phyloP scores from a whole-genome alignment of 2,113 vertebrate genomes.

The Bostrychus sinensis region DNA sequence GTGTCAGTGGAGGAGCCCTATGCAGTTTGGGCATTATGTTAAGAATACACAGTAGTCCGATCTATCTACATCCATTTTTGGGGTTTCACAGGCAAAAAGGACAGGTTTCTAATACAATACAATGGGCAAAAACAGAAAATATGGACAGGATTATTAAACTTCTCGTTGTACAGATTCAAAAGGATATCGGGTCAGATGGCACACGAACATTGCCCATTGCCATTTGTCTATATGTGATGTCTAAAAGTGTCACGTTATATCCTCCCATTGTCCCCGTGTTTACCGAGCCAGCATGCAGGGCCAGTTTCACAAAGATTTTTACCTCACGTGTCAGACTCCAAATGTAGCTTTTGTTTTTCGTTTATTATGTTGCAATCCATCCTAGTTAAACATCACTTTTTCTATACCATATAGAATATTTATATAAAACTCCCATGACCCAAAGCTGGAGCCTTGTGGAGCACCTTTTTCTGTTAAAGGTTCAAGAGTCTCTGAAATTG shows the following conservation, averaged over 20 bases:
- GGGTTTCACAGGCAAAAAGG: conserved; percentile 43
- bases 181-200: conserved; percentile 32
- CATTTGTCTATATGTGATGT: conserved; percentile 63
- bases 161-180: conserved; percentile 41
- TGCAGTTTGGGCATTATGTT: conserved; percentile 48
- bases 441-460: not conserved
- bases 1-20: conserved; percentile 45
- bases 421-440: not conserved
- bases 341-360: not conserved
- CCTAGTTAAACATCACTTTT: too few relatives aligned
- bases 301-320: conserved; percentile 5
- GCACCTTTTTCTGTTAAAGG: too few relatives aligned
- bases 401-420: not conserved
- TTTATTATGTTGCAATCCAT: conserved; percentile 1
- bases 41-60: conserved; percentile 40
- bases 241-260: conserved; percentile 57
- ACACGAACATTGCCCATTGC: conserved; percentile 34
- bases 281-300: not conserved
- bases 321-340: not conserved
- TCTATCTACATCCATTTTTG: conserved; percentile 35
- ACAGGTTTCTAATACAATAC: conserved; percentile 50
- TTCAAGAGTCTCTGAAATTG: too few relatives aligned
- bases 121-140: conserved; percentile 32
- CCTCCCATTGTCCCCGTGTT: conserved; percentile 5
- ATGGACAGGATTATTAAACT: conserved; percentile 22